Base-by-base conservation (phyloP, 2,113 vertebrate genomes). In the Alligator mississippiensis region DNA sequence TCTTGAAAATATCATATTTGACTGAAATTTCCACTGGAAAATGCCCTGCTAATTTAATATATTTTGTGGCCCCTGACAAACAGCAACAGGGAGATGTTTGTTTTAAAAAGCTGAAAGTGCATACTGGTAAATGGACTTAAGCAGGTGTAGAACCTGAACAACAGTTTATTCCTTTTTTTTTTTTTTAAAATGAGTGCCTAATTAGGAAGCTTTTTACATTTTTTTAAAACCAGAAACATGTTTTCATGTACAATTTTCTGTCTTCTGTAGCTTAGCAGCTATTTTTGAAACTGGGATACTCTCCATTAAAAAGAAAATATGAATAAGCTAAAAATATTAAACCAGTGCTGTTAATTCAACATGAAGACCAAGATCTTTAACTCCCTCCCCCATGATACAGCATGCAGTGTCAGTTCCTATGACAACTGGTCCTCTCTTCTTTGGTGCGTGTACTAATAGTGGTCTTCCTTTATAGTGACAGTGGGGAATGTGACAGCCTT, bases 361-460 rank as follows among this genome's bases (percentile, higher is more conserved):
- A 90, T 94, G 91, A 89, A 88, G 78, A 90, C 75, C 59, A 85
- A 92, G 91, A 82, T 81, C 84, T 87, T 93, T 68, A 70, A 0
- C 18, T 57, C 55, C 80, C 1, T 10, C 77, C 79, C 77, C 90
- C 79, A 61, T 2, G 55, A 68, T 80, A 93, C 47, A 84, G 87
- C 94, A 85, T 61, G 77, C 11, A 94, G 91, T 84, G 83, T 28
- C 89, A 62, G 93, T 96, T 97, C 96, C 96, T 96, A 95, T 94
- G 96, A 97, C 96, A 97, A 95, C 96, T 95, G n/a, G 77, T 85
- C 70, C 34, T 61, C 27, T 94, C 60, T 77, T 30, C 90, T 90
- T 76, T 62, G 82, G 80, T 89, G 87, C 85, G 74, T 3, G 80
- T 89, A 16, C 85, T 94, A 89, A 94, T 0, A 4, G 77, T 2